Evolutionary conservation across 1,140 invertebrate genomes (phyloP).

Genomic region (Megathymus violae): DNA sequence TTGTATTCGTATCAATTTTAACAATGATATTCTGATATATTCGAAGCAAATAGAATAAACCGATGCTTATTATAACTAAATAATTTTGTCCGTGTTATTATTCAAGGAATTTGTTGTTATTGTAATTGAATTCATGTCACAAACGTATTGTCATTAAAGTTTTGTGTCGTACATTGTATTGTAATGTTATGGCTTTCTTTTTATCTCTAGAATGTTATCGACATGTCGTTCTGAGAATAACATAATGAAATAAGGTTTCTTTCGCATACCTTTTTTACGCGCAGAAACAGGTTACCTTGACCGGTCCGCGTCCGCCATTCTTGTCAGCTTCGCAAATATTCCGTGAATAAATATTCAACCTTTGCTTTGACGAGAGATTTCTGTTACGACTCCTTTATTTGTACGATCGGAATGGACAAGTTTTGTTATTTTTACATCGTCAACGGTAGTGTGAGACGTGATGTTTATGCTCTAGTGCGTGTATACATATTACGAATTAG

Average conservation of each 20-base stretch:
- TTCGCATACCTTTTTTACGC: constrained; percentile 59
- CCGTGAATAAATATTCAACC: constrained; percentile 64
- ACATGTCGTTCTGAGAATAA: constrained; percentile 31
- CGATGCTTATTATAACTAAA: neutral
- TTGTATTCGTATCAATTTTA: neutral
- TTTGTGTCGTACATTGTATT: constrained; percentile 18
- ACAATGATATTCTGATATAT: neutral
- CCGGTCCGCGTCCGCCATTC: constrained; percentile 59
- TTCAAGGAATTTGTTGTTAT: neutral
- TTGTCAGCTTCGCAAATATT: constrained; percentile 62
- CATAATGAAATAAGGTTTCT: constrained; percentile 50
- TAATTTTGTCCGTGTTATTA: neutral
- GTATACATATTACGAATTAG: too few relatives aligned
- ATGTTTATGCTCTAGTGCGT: too few relatives aligned
- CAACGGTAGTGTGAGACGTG: too few relatives aligned
- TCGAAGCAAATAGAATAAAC: constrained; percentile 1
- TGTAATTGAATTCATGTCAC: neutral
- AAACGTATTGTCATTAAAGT: constrained; percentile 8
- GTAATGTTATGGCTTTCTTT: constrained; percentile 28
- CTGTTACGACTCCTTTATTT: constrained; percentile 34
- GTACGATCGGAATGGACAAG: constrained; percentile 17
- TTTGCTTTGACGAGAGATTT: constrained; percentile 46
- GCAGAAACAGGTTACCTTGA: constrained; percentile 58
- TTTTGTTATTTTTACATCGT: constrained; percentile 8
- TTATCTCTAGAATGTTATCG: constrained; percentile 28